Conservation (phyloP, 2,797 vertebrate species). For the Alauda arvensis region DNA sequence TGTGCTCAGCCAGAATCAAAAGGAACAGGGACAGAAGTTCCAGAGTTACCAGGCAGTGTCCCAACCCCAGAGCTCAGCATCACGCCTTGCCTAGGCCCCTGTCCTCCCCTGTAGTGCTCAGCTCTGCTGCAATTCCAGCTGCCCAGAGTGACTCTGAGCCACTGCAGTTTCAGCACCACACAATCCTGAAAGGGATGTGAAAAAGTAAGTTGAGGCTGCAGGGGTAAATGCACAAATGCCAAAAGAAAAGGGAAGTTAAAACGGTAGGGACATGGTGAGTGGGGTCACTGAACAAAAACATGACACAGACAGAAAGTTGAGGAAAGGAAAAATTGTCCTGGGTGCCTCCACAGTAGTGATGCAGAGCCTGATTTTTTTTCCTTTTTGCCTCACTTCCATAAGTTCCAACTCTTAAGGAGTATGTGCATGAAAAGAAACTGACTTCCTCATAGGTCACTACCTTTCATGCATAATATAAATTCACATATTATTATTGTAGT, state of each 20-base stretch:
- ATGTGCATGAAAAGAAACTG: neutral
- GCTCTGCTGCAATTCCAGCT: neutral
- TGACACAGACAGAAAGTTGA: neutral
- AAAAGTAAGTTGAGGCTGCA: neutral
- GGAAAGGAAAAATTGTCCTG: neutral
- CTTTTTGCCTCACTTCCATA: neutral
- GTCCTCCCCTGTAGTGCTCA: neutral
- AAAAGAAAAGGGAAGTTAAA: neutral
- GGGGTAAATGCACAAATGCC: neutral
- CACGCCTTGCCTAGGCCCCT: neutral
- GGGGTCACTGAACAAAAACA: neutral
- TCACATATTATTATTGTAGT: neutral
- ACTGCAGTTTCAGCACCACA: rapidly evolving
- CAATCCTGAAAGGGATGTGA: neutral
- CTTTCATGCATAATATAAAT: neutral
- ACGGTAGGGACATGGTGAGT: neutral
- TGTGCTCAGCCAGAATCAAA: neutral
- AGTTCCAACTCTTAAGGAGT: neutral
- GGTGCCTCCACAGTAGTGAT: neutral
- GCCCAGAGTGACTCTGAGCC: neutral
- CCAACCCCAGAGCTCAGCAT: neutral
- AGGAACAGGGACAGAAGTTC: neutral
- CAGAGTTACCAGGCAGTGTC: neutral
- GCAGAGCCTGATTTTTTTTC: neutral
- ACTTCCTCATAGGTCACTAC: neutral